A percentile compares a stretch with the other conserved stretches of the same genome.
phyloP scores from a whole-genome alignment of 2,113 vertebrate species.

The Orientallactaga bullata region DNA sequence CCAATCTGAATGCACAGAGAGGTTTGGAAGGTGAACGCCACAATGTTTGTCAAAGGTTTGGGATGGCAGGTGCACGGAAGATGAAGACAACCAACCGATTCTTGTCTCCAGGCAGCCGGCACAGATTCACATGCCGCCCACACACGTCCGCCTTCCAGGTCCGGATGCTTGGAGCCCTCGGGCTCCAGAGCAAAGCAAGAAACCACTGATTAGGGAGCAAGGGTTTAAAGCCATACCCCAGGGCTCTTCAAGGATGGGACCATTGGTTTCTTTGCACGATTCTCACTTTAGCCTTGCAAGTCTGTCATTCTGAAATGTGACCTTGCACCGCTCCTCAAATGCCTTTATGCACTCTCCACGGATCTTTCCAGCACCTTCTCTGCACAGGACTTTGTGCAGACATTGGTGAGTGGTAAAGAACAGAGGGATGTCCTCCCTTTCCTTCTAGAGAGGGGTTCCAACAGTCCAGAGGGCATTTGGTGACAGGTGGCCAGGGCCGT shows the following conservation, averaged over 20 bases:
- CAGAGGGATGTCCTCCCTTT: fast-evolving
- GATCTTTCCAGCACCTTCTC: background rate
- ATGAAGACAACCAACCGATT: slow-evolving; percentile 58
- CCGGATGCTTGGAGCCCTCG: slow-evolving; percentile 3
- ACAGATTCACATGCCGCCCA: slow-evolving; percentile 59
- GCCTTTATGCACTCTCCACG: background rate
- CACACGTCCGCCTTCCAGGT: slow-evolving; percentile 31
- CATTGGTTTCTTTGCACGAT: background rate
- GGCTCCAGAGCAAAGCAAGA: background rate
- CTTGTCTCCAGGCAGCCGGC: background rate
- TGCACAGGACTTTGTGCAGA: background rate
- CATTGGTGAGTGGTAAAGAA: background rate
- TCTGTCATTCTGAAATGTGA: background rate
- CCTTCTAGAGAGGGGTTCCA: background rate
- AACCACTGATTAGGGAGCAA: slow-evolving; percentile 42
- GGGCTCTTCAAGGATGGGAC: background rate
- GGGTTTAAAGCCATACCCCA: background rate
- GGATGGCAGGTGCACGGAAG: slow-evolving; percentile 70
- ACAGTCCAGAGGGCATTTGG: background rate
- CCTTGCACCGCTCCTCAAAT: background rate
- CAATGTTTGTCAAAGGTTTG: slow-evolving; percentile 68
- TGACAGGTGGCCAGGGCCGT: background rate
- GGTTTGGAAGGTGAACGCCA: slow-evolving; percentile 69
- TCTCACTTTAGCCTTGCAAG: background rate
- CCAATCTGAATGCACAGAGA: background rate